Evolutionary conservation across 2,888 invertebrate species (phyloP), one percentile per base, ranked within the genome.

Genomic region (Leptinotarsa tumamoca): DNA sequence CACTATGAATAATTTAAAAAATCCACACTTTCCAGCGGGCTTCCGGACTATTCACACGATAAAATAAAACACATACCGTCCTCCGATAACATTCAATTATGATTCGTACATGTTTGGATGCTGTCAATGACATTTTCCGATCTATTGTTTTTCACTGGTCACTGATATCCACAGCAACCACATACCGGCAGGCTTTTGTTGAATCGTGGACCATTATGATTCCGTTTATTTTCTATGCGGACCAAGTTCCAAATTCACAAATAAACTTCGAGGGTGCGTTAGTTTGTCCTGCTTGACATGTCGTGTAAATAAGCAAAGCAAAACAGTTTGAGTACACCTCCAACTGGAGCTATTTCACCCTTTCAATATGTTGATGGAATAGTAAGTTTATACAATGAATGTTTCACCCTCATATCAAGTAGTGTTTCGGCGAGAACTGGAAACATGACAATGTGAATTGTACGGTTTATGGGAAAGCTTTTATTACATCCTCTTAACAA

Each of bases 151-250:
- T 66, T 61, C 74, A 74, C 67, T 71, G 68, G 67, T 68, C 74
- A 74, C 21, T 67, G 74, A 74, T 74, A 74, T 74, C 71, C 71
- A 43, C 43, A 61, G 71, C 52, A 68, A 43, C 68, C 61, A 27
- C 18, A 52, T 50, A 71, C 21, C 52, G 58, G 66, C 66, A 52
- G 23, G 58, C 74, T 71, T 74, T 74, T 74, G 74, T 71, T 14
- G 58, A 71, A 74, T 71, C 61, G 71, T 50, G 33, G 56, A 27
- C 71, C 61, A 74, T 74, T 74, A 71, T 74, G 61, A 68, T 61
- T 58, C 68, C 52, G 50, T 70, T 74, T 74, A 69, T 71, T 74
- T 71, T 71, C 50, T 68, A 58, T 27, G 21, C 15, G 21, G 58
- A 58, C 58, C 21, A 58, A 58, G 58, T 58, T 23, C 14, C 15